Base-by-base conservation (phyloP, 2,797 vertebrate species). In the Thunnus albacares region DNA sequence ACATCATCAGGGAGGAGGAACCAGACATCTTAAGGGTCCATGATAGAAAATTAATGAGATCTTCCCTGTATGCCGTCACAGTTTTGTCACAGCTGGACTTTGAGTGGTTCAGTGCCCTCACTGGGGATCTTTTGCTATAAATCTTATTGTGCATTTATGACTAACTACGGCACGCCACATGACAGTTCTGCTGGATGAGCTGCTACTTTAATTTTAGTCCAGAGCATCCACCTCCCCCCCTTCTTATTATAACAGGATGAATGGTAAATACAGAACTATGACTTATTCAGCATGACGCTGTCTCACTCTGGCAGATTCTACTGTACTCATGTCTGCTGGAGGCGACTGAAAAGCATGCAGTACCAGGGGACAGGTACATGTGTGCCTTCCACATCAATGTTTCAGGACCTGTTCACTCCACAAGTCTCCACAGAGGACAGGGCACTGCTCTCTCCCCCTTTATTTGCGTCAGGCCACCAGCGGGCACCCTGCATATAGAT, bases 11-110 rank as follows among this genome's bases (percentile, higher is more conserved):
- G 70, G 67, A 86, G 41, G 56, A 70, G 56, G 77, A 79, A 64
- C 47, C 78, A 84, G 74, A 89, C 89, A 76, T 92, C 80, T 65
- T 70, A 49, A 78, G 81, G 79, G 57, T 81, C 82, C 61, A 17
- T 88, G 83, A 87, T 86, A 52, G 81, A 89, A 86, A 91, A 92
- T 90, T 88, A 93, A 93, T 91, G 82, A 89, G 90, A 90, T 90
- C 62, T 73, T 78, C 41, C 5, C 58, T 30, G 49, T 66, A 72
- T 26, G 78, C 65, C 57, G 38, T 87, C 62, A 55, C 79, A 84
- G 58, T 80, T 89, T 78, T 67, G 57, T 81, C 81, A 81, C 87
- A 89, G 85, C 86, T 90, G 83, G 88, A 90, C 67, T 82, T 56
- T 71, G 63, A 81, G 59, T 75, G 82, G 63, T 83, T 90, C 82